Base-by-base conservation (phyloP, 2,888 invertebrate genomes). In the Lithosia quadra region DNA sequence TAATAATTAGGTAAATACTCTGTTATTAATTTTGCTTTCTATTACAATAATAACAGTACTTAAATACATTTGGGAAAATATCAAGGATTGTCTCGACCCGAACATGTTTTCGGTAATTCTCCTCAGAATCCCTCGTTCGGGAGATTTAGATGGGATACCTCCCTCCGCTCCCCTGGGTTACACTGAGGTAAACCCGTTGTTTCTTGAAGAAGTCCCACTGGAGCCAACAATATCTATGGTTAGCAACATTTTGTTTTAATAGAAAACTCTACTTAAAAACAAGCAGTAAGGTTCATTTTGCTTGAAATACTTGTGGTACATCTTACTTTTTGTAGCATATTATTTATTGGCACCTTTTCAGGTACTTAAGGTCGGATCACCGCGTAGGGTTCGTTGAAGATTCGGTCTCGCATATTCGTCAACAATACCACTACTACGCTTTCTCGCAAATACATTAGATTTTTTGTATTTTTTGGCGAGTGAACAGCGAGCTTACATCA, bases 311-410 rank as follows among this genome's bases (percentile, higher is more conserved):
- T 15, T 33, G n/a, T 62, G 83, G 73, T 63, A 59, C 55, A 79
- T 90, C 82, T 9, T 85, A 67, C 85, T 65, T 85, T 85, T 78
- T 70, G 74, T 59, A 57, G 62, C 69, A 75, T 77, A 73, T 83
- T 88, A 82, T 89, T 90, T 91, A 92, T 92, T 92, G 92, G 91
- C 93, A 93, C 93, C 92, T 93, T 92, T 91, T 92, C 92, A 91
- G 91, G 91, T 92, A 92, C 91, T 92, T 92, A 91, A 88, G 89
- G 90, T 85, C 80, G 90, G 88, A 92, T 90, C 87, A 87, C 85
- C 84, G 88, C 85, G 87, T 85, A 87, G 87, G 90, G 87, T 87
- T 85, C 81, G 84, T 81, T 79, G 83, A 85, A 88, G 88, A 88
- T 86, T 88, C 87, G 77, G 82, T 83, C 83, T 81, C 86, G 85